Evolutionary conservation across 2,797 vertebrate genomes (phyloP).

Genomic region (Astyanax mexicanus): DNA sequence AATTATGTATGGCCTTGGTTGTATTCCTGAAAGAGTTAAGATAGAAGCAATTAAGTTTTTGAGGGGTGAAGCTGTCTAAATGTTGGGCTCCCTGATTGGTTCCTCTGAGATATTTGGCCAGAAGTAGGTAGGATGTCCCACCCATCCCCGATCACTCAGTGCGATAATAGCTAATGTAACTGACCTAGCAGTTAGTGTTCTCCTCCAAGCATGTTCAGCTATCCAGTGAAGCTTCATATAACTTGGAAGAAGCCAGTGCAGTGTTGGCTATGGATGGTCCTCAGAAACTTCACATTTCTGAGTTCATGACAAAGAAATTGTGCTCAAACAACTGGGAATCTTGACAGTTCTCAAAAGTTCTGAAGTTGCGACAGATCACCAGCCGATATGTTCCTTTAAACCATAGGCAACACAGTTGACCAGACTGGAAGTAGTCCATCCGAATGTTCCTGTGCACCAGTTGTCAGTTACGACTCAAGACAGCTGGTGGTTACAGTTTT

Average conservation of each 20-base stretch:
- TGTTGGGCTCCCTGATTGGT: too few relatives aligned
- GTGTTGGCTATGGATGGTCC: not conserved
- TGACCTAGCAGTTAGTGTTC: too few relatives aligned
- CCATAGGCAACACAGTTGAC: not conserved
- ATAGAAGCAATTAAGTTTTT: too few relatives aligned
- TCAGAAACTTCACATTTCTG: not conserved
- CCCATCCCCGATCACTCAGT: too few relatives aligned
- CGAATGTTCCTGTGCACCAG: too few relatives aligned
- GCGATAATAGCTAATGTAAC: too few relatives aligned
- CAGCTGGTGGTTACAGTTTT: not conserved
- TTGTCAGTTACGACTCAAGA: not conserved
- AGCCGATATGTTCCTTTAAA: not conserved
- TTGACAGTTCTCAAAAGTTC: not conserved
- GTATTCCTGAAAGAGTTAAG: conserved; percentile 8
- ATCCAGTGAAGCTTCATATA: too few relatives aligned
- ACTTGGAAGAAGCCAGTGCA: not conserved
- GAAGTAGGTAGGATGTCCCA: too few relatives aligned
- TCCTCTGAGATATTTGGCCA: too few relatives aligned
- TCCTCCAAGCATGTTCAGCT: too few relatives aligned
- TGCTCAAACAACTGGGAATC: not conserved
- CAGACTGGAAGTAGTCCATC: not conserved
- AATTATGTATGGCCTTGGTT: not conserved
- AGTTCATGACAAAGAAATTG: not conserved
- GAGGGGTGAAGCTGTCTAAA: too few relatives aligned
- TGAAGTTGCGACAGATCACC: not conserved